Percentiles rank a stretch among this genome's conserved stretches.
Evolutionary conservation across 1,140 invertebrate species (phyloP).

Genomic region (Danaus melanippus): DNA sequence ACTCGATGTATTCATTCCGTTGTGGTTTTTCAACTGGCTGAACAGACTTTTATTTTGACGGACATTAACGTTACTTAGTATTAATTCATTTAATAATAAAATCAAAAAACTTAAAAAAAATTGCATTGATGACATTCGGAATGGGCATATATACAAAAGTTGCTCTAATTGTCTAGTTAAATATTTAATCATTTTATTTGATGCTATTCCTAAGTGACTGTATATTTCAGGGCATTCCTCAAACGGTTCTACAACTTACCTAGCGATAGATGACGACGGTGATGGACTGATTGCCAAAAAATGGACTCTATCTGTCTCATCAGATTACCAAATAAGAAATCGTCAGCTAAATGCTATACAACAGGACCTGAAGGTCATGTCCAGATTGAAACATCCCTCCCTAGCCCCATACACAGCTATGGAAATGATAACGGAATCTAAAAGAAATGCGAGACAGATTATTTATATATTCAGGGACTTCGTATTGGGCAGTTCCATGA

Average conservation of each 20-base stretch:
- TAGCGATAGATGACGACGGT: slow-evolving; percentile 57
- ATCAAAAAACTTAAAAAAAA: too few relatives aligned
- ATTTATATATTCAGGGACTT: slow-evolving; percentile 79
- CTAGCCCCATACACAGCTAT: slow-evolving; percentile 81
- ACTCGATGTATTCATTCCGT: too few relatives aligned
- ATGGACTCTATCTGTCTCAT: slow-evolving; percentile 65
- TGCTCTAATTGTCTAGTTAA: too few relatives aligned
- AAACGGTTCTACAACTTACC: slow-evolving; percentile 46
- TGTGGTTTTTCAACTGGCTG: too few relatives aligned
- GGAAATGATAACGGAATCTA: slow-evolving; percentile 71
- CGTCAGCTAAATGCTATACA: slow-evolving; percentile 74
- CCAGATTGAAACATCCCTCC: slow-evolving; percentile 77
- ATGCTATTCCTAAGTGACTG: too few relatives aligned
- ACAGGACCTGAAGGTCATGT: slow-evolving; percentile 79
- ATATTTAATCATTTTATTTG: too few relatives aligned
- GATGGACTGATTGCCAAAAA: slow-evolving; percentile 55
- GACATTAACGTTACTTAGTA: too few relatives aligned
- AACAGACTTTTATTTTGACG: too few relatives aligned
- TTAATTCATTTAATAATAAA: too few relatives aligned
- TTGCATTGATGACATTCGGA: too few relatives aligned
- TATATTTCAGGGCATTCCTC: slow-evolving; percentile 44
- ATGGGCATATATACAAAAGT: too few relatives aligned
- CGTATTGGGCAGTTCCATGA: slow-evolving; percentile 58
- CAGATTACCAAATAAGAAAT: slow-evolving; percentile 45
- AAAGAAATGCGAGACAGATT: slow-evolving; percentile 55